These are phyloP conservation scores for Lepidurus apus DNA, from an alignment of 1,140 invertebrate species.

Conservation along the genomic window DNA sequence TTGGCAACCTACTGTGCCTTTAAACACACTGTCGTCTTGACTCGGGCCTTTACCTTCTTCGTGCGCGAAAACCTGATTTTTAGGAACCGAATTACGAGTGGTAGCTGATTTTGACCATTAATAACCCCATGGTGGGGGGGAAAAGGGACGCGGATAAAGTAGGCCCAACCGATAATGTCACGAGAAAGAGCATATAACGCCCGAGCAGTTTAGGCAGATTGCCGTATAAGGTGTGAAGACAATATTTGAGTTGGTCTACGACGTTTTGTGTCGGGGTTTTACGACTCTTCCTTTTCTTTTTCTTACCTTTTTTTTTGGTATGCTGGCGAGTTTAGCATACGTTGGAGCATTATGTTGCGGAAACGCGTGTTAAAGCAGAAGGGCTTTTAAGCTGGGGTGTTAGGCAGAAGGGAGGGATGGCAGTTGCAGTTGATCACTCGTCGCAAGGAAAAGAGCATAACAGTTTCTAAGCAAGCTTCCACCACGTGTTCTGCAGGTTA, in stretches of 20 bases:
- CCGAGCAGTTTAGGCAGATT: neutral
- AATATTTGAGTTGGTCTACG: neutral
- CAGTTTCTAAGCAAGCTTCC: neutral
- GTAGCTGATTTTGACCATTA: neutral
- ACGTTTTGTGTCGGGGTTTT: neutral
- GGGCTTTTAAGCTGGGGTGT: neutral
- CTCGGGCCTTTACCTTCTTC: no score
- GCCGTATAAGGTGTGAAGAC: neutral
- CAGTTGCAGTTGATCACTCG: slow-evolving; percentile 2
- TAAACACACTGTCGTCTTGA: neutral
- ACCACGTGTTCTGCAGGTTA: slow-evolving; percentile 17
- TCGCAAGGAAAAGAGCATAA: neutral
- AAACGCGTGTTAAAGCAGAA: neutral
- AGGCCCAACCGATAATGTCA: slow-evolving; percentile 14
- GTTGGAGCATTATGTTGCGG: no score
- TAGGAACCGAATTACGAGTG: neutral
- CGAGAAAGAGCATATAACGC: neutral
- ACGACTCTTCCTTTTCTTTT: neutral
- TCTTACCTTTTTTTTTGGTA: no score
- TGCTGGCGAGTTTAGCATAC: no score
- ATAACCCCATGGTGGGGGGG: neutral
- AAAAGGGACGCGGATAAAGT: neutral
- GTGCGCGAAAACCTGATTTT: neutral
- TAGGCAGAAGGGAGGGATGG: neutral
- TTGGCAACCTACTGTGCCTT: neutral